phyloP scores from a whole-genome alignment of 1,140 invertebrate species.

The Episyrphus balteatus region DNA sequence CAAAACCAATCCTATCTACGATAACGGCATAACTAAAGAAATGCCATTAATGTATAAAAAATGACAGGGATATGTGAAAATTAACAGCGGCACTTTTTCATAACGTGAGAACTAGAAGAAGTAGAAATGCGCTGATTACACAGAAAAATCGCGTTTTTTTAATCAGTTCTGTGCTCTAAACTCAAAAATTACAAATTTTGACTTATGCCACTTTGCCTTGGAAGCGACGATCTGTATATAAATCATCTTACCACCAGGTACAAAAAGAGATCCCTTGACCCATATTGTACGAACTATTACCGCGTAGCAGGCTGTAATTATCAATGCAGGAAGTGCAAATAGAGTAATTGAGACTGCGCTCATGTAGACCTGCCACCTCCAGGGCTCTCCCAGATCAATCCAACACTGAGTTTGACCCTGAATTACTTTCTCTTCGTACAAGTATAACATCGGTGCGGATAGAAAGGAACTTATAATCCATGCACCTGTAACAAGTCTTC shows the following conservation, averaged over 20 bases:
- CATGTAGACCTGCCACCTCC: constrained; percentile 84
- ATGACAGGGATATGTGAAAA: no score
- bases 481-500: constrained; percentile 62
- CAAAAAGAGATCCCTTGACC: constrained; percentile 54
- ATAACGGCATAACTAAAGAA: no score
- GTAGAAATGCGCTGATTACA: no score
- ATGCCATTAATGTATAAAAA: no score
- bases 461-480: constrained; percentile 78
- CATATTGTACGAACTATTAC: constrained; percentile 89
- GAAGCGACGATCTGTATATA: no score
- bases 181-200: no score
- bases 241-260: constrained; percentile 32
- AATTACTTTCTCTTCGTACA: constrained; percentile 68
- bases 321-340: constrained; percentile 78
- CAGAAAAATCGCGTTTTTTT: no score
- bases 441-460: constrained; percentile 68
- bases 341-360: constrained; percentile 68
- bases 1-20: no score
- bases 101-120: no score
- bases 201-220: no score
- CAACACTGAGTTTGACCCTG: constrained; percentile 76
- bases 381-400: constrained; percentile 66
- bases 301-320: constrained; percentile 83
- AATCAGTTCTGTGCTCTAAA: no score
- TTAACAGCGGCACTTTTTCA: no score